phyloP scores from a whole-genome alignment of 2,888 invertebrate genomes.

The Sarcophaga rosellei region DNA sequence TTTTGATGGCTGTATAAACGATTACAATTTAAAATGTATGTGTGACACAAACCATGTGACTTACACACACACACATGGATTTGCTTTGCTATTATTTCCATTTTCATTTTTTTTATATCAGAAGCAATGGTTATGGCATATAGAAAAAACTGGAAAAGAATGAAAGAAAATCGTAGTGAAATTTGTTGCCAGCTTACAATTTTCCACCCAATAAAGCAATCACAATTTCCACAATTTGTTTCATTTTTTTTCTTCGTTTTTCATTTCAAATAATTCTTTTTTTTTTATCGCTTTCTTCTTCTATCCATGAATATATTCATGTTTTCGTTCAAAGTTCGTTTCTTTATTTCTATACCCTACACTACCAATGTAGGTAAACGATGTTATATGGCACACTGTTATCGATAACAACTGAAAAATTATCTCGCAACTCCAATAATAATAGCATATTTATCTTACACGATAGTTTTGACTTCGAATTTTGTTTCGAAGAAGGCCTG shows the following conservation, averaged over 20 bases:
- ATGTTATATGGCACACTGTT: no score
- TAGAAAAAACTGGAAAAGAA: not conserved
- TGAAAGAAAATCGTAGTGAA: constrained; percentile 44
- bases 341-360: no score
- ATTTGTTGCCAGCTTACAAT: constrained; percentile 67
- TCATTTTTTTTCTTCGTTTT: constrained; percentile 7
- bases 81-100: no score
- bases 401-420: no score
- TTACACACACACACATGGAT: no score
- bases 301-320: not conserved
- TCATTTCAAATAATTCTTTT: not conserved
- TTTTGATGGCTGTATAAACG: not conserved
- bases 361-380: no score
- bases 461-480: no score
- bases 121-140: not conserved
- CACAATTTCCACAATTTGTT: constrained; percentile 38
- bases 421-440: no score
- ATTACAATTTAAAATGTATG: constrained; percentile 22
- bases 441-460: no score
- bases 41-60: not conserved
- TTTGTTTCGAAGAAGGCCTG: no score
- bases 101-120: constrained; percentile 3
- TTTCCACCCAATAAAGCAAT: constrained; percentile 67
- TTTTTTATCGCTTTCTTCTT: not conserved
- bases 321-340: not conserved